phyloP scores from a whole-genome alignment of 2,888 invertebrate genomes.

The Trachelus stipa region DNA sequence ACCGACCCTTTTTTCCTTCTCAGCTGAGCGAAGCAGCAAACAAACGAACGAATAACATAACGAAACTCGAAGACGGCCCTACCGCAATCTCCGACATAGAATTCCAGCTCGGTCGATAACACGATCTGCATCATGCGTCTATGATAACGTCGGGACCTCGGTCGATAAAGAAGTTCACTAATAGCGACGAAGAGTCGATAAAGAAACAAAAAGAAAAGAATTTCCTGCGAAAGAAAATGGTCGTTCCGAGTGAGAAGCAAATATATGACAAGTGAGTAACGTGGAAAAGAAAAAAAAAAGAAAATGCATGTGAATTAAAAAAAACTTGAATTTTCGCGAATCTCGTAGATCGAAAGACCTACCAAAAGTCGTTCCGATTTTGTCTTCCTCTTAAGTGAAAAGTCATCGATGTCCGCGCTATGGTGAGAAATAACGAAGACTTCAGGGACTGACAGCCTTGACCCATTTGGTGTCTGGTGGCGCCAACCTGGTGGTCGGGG shows the following conservation, averaged over 20 bases:
- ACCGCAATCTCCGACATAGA: constrained; percentile 34
- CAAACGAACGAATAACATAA: constrained; percentile 30
- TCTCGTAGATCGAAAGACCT: neutral
- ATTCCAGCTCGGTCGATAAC: neutral
- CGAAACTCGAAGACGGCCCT: constrained; percentile 41
- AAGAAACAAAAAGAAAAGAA: neutral
- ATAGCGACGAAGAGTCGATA: neutral
- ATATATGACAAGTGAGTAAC: no score
- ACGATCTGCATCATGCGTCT: neutral
- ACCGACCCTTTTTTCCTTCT: neutral
- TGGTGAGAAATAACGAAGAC: neutral
- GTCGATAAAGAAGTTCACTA: neutral
- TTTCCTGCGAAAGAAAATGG: no score
- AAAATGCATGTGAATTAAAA: no score
- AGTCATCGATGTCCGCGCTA: neutral
- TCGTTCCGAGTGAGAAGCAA: no score
- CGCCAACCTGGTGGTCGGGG: constrained; percentile 58
- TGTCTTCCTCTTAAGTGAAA: neutral
- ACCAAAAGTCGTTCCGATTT: neutral
- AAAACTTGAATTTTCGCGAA: no score
- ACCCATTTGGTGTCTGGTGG: constrained; percentile 58
- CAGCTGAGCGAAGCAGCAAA: neutral
- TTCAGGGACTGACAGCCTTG: constrained; percentile 45
- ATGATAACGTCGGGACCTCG: neutral
- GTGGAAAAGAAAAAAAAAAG: no score